A percentile compares a stretch with the other conserved stretches of the same genome.
These are phyloP conservation scores for Lepidurus packardi DNA, from an alignment of 1,140 invertebrate species.

Conservation along the genomic window DNA sequence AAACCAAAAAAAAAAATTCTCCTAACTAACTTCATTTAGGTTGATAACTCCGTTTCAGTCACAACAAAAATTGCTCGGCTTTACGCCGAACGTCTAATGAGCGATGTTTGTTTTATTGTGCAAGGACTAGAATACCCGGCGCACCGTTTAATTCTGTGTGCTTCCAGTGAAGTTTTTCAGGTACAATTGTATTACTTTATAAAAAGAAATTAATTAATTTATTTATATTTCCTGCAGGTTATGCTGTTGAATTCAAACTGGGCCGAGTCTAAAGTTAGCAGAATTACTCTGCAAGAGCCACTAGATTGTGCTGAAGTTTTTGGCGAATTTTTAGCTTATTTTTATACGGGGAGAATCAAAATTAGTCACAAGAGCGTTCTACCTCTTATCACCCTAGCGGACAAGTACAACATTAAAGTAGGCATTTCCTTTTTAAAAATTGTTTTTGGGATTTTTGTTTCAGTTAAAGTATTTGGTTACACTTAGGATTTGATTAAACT, in stretches of 20 bases:
- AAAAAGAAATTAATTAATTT: slow-evolving; percentile 28
- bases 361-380: slow-evolving; percentile 76
- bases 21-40: slow-evolving; percentile 47
- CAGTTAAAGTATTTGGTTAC: slow-evolving; percentile 38
- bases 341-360: slow-evolving; percentile 85
- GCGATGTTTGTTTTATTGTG: slow-evolving; percentile 75
- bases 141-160: slow-evolving; percentile 86
- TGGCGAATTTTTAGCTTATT: slow-evolving; percentile 79
- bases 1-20: too few relatives aligned
- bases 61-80: slow-evolving; percentile 72
- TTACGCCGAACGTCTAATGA: slow-evolving; percentile 76
- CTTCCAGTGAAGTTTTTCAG: slow-evolving; percentile 92
- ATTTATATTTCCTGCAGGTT: slow-evolving; percentile 53
- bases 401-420: slow-evolving; percentile 89
- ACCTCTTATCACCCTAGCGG: slow-evolving; percentile 77
- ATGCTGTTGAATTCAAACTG: slow-evolving; percentile 92
- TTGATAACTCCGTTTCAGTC: slow-evolving; percentile 72
- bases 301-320: slow-evolving; percentile 76
- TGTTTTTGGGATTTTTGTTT: not conserved
- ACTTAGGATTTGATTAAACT: slow-evolving; percentile 67
- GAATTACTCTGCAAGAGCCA: slow-evolving; percentile 77
- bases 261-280: slow-evolving; percentile 79
- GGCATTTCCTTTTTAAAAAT: slow-evolving; percentile 35
- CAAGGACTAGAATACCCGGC: slow-evolving; percentile 73
- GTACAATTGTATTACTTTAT: slow-evolving; percentile 45